Conservation (phyloP, 2,888 invertebrate genomes). For the Ischnus inquisitorius region DNA sequence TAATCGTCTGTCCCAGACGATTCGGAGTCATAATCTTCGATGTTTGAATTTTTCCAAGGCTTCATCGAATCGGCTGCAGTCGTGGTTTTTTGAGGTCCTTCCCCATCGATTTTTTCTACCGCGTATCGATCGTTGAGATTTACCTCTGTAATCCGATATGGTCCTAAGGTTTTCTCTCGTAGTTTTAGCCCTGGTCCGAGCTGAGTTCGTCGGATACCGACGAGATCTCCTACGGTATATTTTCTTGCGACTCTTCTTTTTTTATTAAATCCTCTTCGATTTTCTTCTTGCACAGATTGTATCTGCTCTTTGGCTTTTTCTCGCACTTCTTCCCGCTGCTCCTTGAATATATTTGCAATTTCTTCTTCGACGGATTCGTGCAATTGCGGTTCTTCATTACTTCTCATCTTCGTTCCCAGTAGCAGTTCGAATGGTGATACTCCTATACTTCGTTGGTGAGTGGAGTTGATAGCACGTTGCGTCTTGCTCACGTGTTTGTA, state of each 20-base stretch:
- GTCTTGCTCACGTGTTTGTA: conserved; percentile 21
- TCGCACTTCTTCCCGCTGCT: conserved; percentile 33
- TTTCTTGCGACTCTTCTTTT: conserved; percentile 57
- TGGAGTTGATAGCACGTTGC: conserved; percentile 57
- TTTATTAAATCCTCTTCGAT: conserved; percentile 47
- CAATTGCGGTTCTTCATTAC: conserved; percentile 48
- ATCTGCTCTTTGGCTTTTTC: conserved; percentile 53
- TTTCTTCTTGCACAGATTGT: conserved; percentile 61
- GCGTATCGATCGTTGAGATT: conserved; percentile 38
- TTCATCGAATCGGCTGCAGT: conserved; percentile 53
- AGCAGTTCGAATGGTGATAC: conserved; percentile 54
- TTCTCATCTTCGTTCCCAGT: conserved; percentile 46
- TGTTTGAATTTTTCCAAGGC: conserved; percentile 21
- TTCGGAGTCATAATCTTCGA: neutral
- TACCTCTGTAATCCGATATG: conserved; percentile 72
- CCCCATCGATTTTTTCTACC: conserved; percentile 41
- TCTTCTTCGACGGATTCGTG: conserved; percentile 69
- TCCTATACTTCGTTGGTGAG: conserved; percentile 46
- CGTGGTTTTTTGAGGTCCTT: conserved; percentile 34
- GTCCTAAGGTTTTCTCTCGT: conserved; percentile 70
- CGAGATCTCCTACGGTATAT: conserved; percentile 71
- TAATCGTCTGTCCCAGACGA: conserved; percentile 33
- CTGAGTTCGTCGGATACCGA: conserved; percentile 80
- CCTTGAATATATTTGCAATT: conserved; percentile 14
- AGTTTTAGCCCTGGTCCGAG: conserved; percentile 79